Evolutionary conservation across 2,797 vertebrate species (phyloP), one percentile per base, ranked within the genome.

Genomic region (Holocentrus rufus): DNA sequence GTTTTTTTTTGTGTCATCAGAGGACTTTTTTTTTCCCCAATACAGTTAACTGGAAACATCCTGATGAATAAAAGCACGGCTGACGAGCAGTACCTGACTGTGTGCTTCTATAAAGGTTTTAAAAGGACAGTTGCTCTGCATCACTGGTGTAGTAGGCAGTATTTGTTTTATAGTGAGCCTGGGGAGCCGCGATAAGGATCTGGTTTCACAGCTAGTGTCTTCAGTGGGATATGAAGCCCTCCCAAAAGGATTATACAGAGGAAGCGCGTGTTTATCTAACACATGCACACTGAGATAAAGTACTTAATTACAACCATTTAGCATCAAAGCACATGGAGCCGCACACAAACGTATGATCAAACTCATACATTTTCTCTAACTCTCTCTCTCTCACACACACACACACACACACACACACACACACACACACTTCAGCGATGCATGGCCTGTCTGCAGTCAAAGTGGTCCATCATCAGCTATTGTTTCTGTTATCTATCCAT

Each of bases 201-300:
- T 89, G 8, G 74, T 87, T 90, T 89, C 83, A 89, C 88, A 87
- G 90, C 83, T 82, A 87, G 86, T 87, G 83, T 90, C 88, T 83
- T 90, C 87, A 85, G 88, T 87, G 84, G 82, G 88, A 91, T 84
- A 82, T 82, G 85, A 91, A 89, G 70, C 72, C 84, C 83, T 91
- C 90, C 90, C 89, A 59, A 36, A 84, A 87, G 87, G 83, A 85
- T 83, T 87, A 79, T 86, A 89, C 84, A 84, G 69, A 85, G 90
- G 91, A 93, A 91, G 88, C 80, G 81, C 86, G 79, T 92, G 88
- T 92, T 91, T 92, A 89, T 88, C 69, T 86, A 74, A 52, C n/a
- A 54, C 31, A 36, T 54, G 59, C 44, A 61, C 65, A 52, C 46
- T 57, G 42, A 72, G 23, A 87, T 67, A 72, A 83, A 82, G 77